Evolutionary conservation across 2,113 vertebrate species (phyloP).

Genomic region (Platichthys stellatus): DNA sequence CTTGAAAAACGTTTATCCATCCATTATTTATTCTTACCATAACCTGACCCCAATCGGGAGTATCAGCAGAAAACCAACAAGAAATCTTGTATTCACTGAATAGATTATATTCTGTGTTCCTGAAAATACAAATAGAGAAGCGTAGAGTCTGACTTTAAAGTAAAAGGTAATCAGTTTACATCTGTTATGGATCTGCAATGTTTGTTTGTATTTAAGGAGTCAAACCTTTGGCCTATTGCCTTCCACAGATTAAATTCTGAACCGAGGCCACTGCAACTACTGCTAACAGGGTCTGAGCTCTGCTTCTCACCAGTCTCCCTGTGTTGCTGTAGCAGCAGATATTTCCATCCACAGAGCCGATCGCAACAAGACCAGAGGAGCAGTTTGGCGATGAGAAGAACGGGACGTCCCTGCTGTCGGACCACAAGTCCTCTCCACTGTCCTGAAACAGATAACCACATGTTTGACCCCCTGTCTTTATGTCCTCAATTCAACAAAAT

Average conservation of each 20-base stretch:
- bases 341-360: slow-evolving; percentile 93
- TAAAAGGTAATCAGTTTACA: too few relatives aligned
- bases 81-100: too few relatives aligned
- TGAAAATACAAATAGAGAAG: too few relatives aligned
- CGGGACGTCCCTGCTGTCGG: slow-evolving; percentile 80
- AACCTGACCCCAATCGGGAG: too few relatives aligned
- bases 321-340: slow-evolving; percentile 85
- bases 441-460: slow-evolving; percentile 73
- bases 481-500: not conserved
- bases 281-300: not conserved
- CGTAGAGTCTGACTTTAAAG: too few relatives aligned
- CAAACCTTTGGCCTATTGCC: not conserved
- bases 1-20: too few relatives aligned
- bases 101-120: too few relatives aligned
- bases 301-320: slow-evolving; percentile 86
- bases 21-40: too few relatives aligned
- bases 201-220: too few relatives aligned
- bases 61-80: too few relatives aligned
- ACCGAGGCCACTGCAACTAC: not conserved
- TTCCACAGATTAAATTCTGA: not conserved
- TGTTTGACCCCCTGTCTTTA: not conserved
- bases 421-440: slow-evolving; percentile 86
- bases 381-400: slow-evolving; percentile 93
- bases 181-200: too few relatives aligned
- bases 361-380: slow-evolving; percentile 73